Evolutionary conservation across 2,888 invertebrate species (phyloP).

Genomic region (Ypsolopha sequella): DNA sequence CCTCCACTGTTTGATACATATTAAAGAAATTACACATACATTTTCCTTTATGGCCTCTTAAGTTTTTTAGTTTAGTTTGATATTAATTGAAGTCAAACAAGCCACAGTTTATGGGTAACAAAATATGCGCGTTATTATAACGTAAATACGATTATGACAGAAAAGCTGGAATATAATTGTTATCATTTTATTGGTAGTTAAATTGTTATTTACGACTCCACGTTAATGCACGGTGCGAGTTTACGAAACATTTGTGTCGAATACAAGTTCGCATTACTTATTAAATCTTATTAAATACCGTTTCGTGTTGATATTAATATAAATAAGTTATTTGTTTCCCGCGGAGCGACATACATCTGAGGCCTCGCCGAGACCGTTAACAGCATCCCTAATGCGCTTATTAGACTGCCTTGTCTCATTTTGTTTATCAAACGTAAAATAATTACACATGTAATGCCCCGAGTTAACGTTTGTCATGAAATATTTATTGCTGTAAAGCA

Average conservation of each 20-base stretch:
- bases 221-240: neutral
- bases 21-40: conserved; percentile 49
- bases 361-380: conserved; percentile 29
- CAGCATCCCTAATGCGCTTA: conserved; percentile 46
- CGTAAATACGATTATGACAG: neutral
- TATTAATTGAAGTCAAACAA: conserved; percentile 64
- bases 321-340: conserved; percentile 31
- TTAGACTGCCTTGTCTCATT: conserved; percentile 39
- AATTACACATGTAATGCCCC: conserved; percentile 41
- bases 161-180: conserved; percentile 21
- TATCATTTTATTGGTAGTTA: neutral
- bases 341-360: conserved; percentile 33
- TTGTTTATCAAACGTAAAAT: conserved; percentile 48
- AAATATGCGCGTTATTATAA: conserved; percentile 22
- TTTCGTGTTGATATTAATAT: neutral
- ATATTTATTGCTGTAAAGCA: conserved; percentile 54
- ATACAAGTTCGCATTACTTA: neutral
- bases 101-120: conserved; percentile 36
- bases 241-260: too few species aligned
- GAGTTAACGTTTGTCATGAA: conserved; percentile 41
- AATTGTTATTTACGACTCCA: neutral
- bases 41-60: conserved; percentile 44
- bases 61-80: conserved; percentile 49
- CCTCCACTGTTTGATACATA: conserved; percentile 38
- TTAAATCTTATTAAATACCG: conserved; percentile 9